Evolutionary conservation across 2,113 vertebrate genomes (phyloP), one percentile per base, ranked within the genome.

Genomic region (Dromaius novaehollandiae): DNA sequence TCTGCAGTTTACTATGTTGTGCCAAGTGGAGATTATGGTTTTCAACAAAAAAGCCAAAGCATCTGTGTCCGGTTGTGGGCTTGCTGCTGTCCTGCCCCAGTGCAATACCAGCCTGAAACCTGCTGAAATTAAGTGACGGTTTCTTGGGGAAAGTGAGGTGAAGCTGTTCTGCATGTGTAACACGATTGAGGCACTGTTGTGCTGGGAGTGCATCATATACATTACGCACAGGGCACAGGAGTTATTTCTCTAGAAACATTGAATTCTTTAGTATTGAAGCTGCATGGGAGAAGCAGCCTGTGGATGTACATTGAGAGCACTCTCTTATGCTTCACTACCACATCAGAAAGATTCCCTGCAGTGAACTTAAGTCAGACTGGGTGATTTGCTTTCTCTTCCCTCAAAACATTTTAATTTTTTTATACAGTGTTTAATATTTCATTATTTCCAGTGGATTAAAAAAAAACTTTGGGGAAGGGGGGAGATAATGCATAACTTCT

Each of bases 341-440:
- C 64, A 78, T 55, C 91, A 96, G 56, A 83, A 81, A 64, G 44
- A 42, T 38, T 68, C 30, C 80, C 73, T 58, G 28, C 28, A 7
- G 58, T 34, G 64, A 70, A 76, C 75, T 88, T 11, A 2, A 79
- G 69, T 88, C 88, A 78, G 74, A 13, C 34, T 55, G 4, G 48
- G 9, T 64, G 55, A 91, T 87, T 87, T 73, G 22, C 74, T 92
- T 81, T 89, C 70, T 82, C 56, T 91, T 93, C 55, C 50, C 82
- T 97, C 76, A 89, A 93, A 97, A 95, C 6, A 22, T 42, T 90
- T 94, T 50, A 70, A 1, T 12, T 86, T 94, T 96, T 97, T 97
- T 95, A 88, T 80, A 69, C 9, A 22, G 7, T 76, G 38, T 95
- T 97, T 95, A 97, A 92, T 97, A 97, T 97, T 97, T 96, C 34